Conservation (phyloP, 2,888 invertebrate genomes). For the Hirtodrosophila confusa region DNA sequence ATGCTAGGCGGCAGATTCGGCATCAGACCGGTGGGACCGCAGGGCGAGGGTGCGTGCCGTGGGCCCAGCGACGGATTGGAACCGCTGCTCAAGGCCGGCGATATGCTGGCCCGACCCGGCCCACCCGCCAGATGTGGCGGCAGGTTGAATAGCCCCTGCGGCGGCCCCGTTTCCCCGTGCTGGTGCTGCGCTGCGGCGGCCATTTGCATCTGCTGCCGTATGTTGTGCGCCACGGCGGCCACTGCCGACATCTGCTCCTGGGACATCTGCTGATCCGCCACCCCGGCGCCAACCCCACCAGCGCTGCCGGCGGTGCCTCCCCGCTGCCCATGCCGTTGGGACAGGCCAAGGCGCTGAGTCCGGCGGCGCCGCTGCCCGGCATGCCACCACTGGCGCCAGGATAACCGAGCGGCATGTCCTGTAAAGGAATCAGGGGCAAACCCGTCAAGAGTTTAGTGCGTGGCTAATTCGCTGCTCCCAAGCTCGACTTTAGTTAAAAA, state of each 20-base stretch:
- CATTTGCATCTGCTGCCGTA: slow-evolving; percentile 91
- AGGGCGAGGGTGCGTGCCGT: slow-evolving; percentile 79
- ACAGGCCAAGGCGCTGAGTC: slow-evolving; percentile 63
- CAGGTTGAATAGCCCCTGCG: slow-evolving; percentile 83
- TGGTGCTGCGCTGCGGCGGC: slow-evolving; percentile 87
- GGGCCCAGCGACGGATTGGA: slow-evolving; percentile 77
- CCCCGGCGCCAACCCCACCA: slow-evolving; percentile 84
- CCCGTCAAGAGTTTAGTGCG: slow-evolving; percentile 59
- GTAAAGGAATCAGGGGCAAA: slow-evolving; percentile 86
- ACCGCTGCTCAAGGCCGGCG: slow-evolving; percentile 83
- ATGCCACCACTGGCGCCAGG: slow-evolving; percentile 84
- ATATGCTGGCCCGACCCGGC: slow-evolving; percentile 83
- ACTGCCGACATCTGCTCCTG: slow-evolving; percentile 93
- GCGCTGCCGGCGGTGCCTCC: slow-evolving; percentile 27
- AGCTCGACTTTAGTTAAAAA: too few species aligned
- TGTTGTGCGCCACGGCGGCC: slow-evolving; percentile 93
- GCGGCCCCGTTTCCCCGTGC: slow-evolving; percentile 73
- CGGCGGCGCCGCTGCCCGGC: slow-evolving; percentile 38
- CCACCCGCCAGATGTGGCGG: slow-evolving; percentile 79
- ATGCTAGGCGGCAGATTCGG: slow-evolving; percentile 81
- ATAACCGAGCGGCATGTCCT: slow-evolving; percentile 87
- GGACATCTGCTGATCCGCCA: slow-evolving; percentile 85
- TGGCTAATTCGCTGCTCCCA: neutral
- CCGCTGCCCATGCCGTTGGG: slow-evolving; percentile 69
- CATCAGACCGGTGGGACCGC: slow-evolving; percentile 75